Evolutionary conservation across 2,888 invertebrate genomes (phyloP), one percentile per base, ranked within the genome.

Genomic region (Tubulanus polymorphus): DNA sequence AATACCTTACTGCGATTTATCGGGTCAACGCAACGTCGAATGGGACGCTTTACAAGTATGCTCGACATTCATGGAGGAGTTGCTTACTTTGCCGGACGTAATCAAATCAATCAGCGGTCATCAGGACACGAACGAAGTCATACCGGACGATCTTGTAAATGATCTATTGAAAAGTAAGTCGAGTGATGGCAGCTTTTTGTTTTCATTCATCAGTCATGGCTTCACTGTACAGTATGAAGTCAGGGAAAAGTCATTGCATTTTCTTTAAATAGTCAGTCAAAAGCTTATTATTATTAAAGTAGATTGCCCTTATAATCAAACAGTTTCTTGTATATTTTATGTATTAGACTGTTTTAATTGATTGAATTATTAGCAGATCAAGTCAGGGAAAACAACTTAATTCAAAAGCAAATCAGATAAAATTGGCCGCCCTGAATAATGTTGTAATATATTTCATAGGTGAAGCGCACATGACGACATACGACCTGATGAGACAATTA

Each of bases 11-110:
- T 85, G 88, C 1, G 92, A 93, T 75, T 85, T 93, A 0, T 86
- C 92, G 2, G 94, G 94, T 0, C 80, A 89, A 25, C 87, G 88
- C 0, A 91, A 90, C 75, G 85, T 95, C 0, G 96, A 96, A 81
- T 93, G 93, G 92, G 97, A 97, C 79, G 90, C 91, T 0, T 87
- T 90, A 0, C 88, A 89, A 72, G 85, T 93, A 0, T 87, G 89
- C 59, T 88, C 90, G 0, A 84, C 90, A 67, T 89, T 96, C 53
- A 85, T 96, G 85, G 55, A 56, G 29, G 87, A 88, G 72, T 92
- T 91, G 87, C 61, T 91, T 6, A 86, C 86, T 62, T 87, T 90
- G 65, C 83, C 86, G 0, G 80, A 83, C 0, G 78, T 82, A 1
- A 73, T 86, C 30, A 77, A 82, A 48, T 78, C 74, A 47, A 84